A percentile compares a stretch with the other conserved stretches of the same genome.
phyloP scores from a whole-genome alignment of 1,140 invertebrate genomes.

The Batillaria attramentaria region DNA sequence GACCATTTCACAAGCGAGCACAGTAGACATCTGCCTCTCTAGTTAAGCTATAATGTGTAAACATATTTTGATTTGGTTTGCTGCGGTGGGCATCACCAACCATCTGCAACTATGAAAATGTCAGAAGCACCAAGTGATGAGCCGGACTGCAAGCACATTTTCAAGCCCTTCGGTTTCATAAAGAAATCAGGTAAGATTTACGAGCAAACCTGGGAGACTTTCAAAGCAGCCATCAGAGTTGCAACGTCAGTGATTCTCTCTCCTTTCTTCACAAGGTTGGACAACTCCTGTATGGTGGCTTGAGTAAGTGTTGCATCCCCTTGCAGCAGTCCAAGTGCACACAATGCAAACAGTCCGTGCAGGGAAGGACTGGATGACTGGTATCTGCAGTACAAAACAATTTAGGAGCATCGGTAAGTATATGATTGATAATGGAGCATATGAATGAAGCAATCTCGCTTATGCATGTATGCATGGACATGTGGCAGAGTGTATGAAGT shows the following conservation, averaged over 20 bases:
- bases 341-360: conserved; percentile 79
- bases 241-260: conserved; percentile 34
- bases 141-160: not conserved
- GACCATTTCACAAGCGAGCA: no score
- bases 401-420: no score
- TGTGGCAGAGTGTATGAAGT: no score
- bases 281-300: conserved; percentile 78
- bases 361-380: conserved; percentile 77
- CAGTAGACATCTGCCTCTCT: conserved; percentile 9
- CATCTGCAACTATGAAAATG: not conserved
- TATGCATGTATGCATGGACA: not conserved
- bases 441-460: not conserved
- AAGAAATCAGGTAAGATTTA: not conserved
- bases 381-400: conserved; percentile 53
- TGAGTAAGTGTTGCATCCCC: conserved; percentile 77
- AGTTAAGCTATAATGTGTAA: not conserved
- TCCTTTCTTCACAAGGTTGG: conserved; percentile 63
- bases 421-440: not conserved
- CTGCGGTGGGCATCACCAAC: not conserved
- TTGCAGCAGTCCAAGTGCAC: conserved; percentile 80
- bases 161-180: not conserved
- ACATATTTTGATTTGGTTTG: not conserved
- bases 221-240: conserved; percentile 37
- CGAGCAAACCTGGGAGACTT: conserved; percentile 15
- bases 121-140: not conserved